phyloP scores from a whole-genome alignment of 2,113 vertebrate species.

The Brienomyrus longianalis region DNA sequence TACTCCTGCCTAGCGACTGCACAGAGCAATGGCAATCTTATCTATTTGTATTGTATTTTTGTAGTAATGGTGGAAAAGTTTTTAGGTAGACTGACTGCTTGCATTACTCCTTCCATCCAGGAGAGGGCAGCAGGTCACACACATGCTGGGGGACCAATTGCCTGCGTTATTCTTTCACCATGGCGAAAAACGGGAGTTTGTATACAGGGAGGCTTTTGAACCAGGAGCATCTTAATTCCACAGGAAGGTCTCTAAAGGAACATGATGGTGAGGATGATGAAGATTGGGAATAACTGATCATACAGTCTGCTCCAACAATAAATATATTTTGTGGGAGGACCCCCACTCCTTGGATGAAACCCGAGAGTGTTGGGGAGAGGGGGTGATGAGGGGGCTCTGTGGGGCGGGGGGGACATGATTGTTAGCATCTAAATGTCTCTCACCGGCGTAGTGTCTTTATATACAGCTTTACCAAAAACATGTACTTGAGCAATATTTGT shows the following conservation, averaged over 20 bases:
- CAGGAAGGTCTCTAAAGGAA: background rate
- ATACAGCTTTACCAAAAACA: constrained; percentile 7
- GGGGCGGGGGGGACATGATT: too few relatives aligned
- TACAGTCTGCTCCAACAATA: background rate
- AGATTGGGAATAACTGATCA: background rate
- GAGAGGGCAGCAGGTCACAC: background rate
- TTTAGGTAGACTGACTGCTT: background rate
- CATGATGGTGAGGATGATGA: background rate
- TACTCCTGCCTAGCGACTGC: background rate
- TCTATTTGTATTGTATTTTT: background rate
- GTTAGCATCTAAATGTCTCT: background rate
- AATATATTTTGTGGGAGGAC: background rate
- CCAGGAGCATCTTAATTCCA: background rate
- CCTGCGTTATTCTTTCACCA: background rate
- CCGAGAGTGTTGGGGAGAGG: background rate
- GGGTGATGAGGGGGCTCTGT: background rate
- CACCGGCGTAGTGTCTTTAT: background rate
- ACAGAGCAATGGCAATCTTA: background rate
- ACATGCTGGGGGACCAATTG: background rate
- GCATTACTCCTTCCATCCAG: background rate
- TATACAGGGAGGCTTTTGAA: background rate
- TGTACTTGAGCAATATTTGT: constrained; percentile 4
- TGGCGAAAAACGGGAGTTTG: background rate
- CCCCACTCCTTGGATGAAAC: background rate
- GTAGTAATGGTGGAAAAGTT: background rate